Percentiles rank a stretch among this genome's conserved stretches.
Conservation (phyloP, 2,113 vertebrate species). For the Illadopsis cleaveri region DNA sequence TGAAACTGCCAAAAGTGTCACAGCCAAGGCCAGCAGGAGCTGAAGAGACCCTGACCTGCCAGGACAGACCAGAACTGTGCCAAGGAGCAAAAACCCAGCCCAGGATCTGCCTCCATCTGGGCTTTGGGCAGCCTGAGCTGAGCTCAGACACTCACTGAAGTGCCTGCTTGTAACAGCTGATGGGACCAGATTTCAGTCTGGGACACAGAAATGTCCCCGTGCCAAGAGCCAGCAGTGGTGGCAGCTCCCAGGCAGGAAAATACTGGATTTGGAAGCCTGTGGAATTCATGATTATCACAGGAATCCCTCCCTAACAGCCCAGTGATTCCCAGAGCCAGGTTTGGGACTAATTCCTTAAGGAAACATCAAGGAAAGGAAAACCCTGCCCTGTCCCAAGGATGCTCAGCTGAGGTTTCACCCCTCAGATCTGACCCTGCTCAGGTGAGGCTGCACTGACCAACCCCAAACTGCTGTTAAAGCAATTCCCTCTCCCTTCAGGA, state of each 20-base stretch:
- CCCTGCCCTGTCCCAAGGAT: rapidly evolving
- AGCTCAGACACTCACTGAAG: not conserved
- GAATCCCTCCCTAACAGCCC: not conserved
- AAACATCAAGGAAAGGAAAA: not conserved
- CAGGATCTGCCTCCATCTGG: not conserved
- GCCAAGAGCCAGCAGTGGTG: not conserved
- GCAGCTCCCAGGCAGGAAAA: not conserved
- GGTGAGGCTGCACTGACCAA: not conserved
- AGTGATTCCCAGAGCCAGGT: not conserved
- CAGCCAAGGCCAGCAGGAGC: not conserved
- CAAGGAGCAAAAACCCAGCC: not conserved
- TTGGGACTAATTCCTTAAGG: not conserved
- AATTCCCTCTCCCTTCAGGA: not conserved
- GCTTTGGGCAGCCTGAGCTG: not conserved
- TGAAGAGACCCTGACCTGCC: not conserved
- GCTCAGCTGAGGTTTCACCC: rapidly evolving
- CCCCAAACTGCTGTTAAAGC: rapidly evolving
- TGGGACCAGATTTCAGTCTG: not conserved
- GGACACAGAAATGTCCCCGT: rapidly evolving
- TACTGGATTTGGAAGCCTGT: not conserved
- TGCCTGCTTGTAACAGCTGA: not conserved
- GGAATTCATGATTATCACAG: not conserved
- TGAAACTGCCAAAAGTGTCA: not conserved
- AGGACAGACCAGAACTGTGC: not conserved
- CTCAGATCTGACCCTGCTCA: rapidly evolving